Evolutionary conservation across 2,113 vertebrate species (phyloP).

Genomic region (Paracanthobrama guichenoti): DNA sequence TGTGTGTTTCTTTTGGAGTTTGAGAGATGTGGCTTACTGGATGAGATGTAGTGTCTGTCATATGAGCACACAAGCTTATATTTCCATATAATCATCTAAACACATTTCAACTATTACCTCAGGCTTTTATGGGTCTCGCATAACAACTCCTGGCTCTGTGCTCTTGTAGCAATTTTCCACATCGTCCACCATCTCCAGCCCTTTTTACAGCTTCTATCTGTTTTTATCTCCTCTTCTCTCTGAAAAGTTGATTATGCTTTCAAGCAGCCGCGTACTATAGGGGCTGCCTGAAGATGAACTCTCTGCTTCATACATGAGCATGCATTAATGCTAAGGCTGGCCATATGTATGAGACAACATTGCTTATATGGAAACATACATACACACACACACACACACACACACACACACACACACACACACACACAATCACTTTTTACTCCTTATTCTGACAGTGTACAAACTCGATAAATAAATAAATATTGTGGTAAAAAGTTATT

Average conservation of each 20-base stretch:
- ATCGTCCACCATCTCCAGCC: not conserved
- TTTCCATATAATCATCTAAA: conserved; percentile 16
- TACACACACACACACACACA: conserved; percentile 37
- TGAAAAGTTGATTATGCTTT: conserved; percentile 20
- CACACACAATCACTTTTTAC: too few species aligned
- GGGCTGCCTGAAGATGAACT: conserved; percentile 15
- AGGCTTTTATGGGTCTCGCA: conserved; percentile 27
- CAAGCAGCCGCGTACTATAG: not conserved
- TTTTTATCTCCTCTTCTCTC: conserved; percentile 28
- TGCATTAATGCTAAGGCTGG: conserved; percentile 33
- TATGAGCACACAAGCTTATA: not conserved
- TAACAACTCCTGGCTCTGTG: not conserved
- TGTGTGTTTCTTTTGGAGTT: not conserved
- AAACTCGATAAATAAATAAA: too few species aligned
- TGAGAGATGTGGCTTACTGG: not conserved
- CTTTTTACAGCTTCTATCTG: conserved; percentile 2
- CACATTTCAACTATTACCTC: conserved; percentile 8
- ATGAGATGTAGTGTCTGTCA: not conserved
- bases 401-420: conserved; percentile 31
- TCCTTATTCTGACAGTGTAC: too few species aligned
- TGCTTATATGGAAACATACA: conserved; percentile 18
- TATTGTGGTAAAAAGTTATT: too few species aligned
- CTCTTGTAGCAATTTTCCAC: conserved; percentile 23
- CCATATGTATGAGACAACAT: conserved; percentile 32
- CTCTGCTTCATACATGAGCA: conserved; percentile 10